phyloP scores from a whole-genome alignment of 1,140 invertebrate species.

The Drosophila kurseongensis region DNA sequence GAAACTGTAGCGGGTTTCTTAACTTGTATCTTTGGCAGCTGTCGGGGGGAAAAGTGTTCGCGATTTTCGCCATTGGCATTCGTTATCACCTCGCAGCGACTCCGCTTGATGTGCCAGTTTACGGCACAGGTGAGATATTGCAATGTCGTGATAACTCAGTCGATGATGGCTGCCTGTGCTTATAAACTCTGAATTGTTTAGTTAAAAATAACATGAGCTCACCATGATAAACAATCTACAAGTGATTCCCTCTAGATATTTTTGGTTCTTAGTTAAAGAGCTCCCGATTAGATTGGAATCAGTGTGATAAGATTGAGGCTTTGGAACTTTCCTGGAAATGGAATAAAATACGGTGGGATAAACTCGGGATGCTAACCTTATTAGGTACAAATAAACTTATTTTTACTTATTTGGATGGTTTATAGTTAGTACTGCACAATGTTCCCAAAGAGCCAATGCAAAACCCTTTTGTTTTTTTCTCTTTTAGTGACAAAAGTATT shows the following conservation, averaged over 20 bases:
- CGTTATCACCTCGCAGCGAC: constrained; percentile 65
- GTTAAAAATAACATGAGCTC: constrained; percentile 39
- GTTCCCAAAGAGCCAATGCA: no score
- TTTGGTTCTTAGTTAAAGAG: constrained; percentile 3
- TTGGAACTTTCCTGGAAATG: neutral
- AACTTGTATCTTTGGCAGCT: constrained; percentile 39
- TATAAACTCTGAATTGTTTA: constrained; percentile 4
- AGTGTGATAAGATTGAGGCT: constrained; percentile 2
- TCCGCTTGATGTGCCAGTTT: constrained; percentile 68
- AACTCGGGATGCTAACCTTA: neutral
- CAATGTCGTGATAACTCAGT: constrained; percentile 50
- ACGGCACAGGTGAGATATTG: constrained; percentile 64
- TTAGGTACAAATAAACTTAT: neutral
- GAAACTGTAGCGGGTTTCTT: constrained; percentile 62
- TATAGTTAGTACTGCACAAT: no score
- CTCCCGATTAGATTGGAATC: constrained; percentile 30
- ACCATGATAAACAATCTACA: constrained; percentile 11
- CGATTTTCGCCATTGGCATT: constrained; percentile 56
- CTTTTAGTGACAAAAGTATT: no score
- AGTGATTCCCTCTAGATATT: constrained; percentile 25
- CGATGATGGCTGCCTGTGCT: constrained; percentile 15
- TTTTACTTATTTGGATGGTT: neutral
- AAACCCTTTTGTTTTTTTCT: no score
- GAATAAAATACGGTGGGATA: neutral
- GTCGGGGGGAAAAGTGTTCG: constrained; percentile 56